Evolutionary conservation across 2,797 vertebrate genomes (phyloP), one percentile per base, ranked within the genome.

Genomic region (Urosaurus nigricauda): DNA sequence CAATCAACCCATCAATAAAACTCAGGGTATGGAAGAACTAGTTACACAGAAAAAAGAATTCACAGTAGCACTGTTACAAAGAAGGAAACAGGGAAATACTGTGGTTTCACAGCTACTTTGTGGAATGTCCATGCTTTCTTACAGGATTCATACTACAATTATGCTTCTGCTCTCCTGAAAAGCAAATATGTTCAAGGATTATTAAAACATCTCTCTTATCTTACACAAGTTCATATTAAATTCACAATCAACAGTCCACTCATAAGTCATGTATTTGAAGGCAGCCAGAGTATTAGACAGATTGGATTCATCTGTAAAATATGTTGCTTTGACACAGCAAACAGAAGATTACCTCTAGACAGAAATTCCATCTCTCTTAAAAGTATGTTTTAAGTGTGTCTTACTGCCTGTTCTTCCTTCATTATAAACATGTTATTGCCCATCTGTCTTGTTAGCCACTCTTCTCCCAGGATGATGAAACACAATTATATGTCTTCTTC

Each of bases 41-140:
- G 75, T 74, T 32, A 70, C 40, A 32, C 56, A 70, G 35, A 60
- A 82, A 32, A 65, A 81, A 73, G 47, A 91, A 79, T 29, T 68
- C 0, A 0, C 53, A 29, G 86, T 7, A 1, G 8, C 29, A 3
- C 3, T 35, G 4, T 35, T 17, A n/a, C n/a, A 9, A 19, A 40
- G 37, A 8, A 9, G 1, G 7, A 51, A 58, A 0, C 14, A 51
- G 75, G 2, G 68, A 83, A n/a, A 85, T 74, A 2, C 4, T 7
- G 32, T 32, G 19, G 16, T 21, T 79, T 5, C 79, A 35, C 4
- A 21, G 2, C 17, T 35, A 58, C 19, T 58, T 35, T 32, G 53
- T 80, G 17, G n/a, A 58, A 56, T 37, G 60, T 24, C 21, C 13
- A 53, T 58, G 16, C 21, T 58, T 80, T 80, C 8, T 58, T 60